Evolutionary conservation across 37 sponge, comb jelly and placozoan genomes (phyloP), one percentile per base, ranked within the genome.

Genomic region (Tethya wilhelma): DNA sequence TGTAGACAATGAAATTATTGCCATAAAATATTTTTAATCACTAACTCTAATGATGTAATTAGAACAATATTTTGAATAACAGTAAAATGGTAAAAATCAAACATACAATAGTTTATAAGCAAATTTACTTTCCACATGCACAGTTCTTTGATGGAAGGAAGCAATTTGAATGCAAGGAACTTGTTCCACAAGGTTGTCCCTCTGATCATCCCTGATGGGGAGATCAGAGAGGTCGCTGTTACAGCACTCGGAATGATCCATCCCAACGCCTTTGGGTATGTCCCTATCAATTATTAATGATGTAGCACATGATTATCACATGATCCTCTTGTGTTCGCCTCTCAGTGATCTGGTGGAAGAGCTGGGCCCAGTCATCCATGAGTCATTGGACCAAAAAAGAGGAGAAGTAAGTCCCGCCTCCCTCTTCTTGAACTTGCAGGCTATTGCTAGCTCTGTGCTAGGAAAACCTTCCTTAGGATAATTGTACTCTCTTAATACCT

Each of bases 191-290:
- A 69, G 4, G 86, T 90, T 30, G 82, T 86, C 0, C 91, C 91
- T 12, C 59, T 85, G 38, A 69, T 90, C 9, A 58, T 71, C 4
- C 56, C 64, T 33, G 71, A 71, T 26, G 72, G 75, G 44, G 96
- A 91, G 84, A 82, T 95, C n/a, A 37, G 81, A 46, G 96, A 95
- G 46, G 96, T 89, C 26, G 86, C 84, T 38, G 67, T 92, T 26
- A 86, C 96, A 49, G 93, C 96, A 1, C 84, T 95, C 28, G 96
- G 96, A 0, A 71, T 90, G 44, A 79, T 77, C 38, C 78, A 95
- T 58, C 93, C 96, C 26, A 40, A 64, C 38, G 93, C 90, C 66
- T 95, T 95, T 64, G 78, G 84, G 96, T 95, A 80, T 29, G 90
- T 53, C 44, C 34, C 67, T 66, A 32, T 28, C 36, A 66, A 29